Percentiles rank a stretch among this genome's conserved stretches.
These are phyloP conservation scores for Pyrrhosoma nymphula DNA, from an alignment of 2,888 invertebrate genomes.

Conservation along the genomic window DNA sequence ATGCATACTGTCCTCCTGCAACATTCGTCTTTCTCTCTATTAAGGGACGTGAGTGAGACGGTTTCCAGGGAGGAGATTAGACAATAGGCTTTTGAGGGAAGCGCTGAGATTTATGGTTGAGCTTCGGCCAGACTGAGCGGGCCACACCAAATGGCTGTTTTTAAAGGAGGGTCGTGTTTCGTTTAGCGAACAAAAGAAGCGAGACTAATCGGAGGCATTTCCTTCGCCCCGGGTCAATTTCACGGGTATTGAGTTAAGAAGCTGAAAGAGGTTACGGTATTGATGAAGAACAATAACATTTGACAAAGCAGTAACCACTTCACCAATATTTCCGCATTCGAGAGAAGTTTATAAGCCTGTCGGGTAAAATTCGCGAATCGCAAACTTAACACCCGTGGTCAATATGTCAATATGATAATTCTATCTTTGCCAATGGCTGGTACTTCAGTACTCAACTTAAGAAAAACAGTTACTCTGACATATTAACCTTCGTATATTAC, in stretches of 20 bases:
- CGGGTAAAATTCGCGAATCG: too few species aligned
- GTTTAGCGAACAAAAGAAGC: not conserved
- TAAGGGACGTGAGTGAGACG: not conserved
- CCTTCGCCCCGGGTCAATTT: not conserved
- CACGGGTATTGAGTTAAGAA: not conserved
- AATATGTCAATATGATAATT: too few species aligned
- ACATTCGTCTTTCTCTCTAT: slow-evolving; percentile 9
- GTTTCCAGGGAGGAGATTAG: slow-evolving; percentile 25
- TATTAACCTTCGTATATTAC: too few species aligned
- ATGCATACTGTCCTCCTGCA: not conserved
- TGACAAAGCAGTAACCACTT: not conserved
- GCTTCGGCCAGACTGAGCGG: not conserved
- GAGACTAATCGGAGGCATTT: not conserved
- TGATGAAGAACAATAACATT: not conserved
- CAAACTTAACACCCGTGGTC: too few species aligned
- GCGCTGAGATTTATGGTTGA: not conserved
- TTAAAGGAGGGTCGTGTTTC: not conserved
- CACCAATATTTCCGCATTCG: not conserved
- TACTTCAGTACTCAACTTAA: too few species aligned
- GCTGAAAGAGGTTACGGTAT: not conserved
- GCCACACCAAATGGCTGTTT: not conserved
- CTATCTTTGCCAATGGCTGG: too few species aligned
- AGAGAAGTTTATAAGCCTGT: too few species aligned
- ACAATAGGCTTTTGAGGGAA: slow-evolving; percentile 37
- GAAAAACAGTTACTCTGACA: too few species aligned